Conservation (phyloP, 1,140 invertebrate species). For the Octopus bimaculoides region DNA sequence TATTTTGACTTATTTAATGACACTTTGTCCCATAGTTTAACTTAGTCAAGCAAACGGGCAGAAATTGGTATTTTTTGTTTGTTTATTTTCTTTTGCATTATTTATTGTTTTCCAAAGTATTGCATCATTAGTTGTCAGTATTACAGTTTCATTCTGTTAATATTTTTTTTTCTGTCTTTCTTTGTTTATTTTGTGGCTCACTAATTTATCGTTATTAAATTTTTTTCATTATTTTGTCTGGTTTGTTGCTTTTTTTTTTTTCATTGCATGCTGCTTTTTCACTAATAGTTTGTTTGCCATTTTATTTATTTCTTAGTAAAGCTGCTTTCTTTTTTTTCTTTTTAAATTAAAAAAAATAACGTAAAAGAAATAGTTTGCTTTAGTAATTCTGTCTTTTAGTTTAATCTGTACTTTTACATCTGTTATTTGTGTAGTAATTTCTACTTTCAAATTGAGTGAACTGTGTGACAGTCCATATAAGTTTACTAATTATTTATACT, state of each 20-base stretch:
- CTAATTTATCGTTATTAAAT: slow-evolving; percentile 17
- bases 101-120: background rate
- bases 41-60: slow-evolving; percentile 8
- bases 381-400: background rate
- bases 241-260: slow-evolving; percentile 15
- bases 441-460: background rate
- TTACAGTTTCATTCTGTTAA: slow-evolving; percentile 9
- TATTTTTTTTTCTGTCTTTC: background rate
- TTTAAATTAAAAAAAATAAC: background rate
- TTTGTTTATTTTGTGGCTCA: slow-evolving; percentile 10
- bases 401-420: background rate
- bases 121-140: slow-evolving; percentile 12
- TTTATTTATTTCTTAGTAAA: background rate
- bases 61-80: background rate
- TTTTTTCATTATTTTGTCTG: slow-evolving; percentile 14
- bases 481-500: slow-evolving; percentile 9
- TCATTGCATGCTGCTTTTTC: slow-evolving; percentile 6
- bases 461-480: slow-evolving; percentile 9
- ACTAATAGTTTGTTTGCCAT: slow-evolving; percentile 7
- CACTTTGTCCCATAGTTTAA: slow-evolving; percentile 1
- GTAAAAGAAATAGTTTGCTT: background rate
- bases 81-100: slow-evolving; percentile 2
- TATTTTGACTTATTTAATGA: slow-evolving; percentile 17
- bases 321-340: background rate
- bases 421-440: slow-evolving; percentile 3